Base-by-base conservation (phyloP, 2,797 vertebrate genomes). In the Novumbra hubbsi region DNA sequence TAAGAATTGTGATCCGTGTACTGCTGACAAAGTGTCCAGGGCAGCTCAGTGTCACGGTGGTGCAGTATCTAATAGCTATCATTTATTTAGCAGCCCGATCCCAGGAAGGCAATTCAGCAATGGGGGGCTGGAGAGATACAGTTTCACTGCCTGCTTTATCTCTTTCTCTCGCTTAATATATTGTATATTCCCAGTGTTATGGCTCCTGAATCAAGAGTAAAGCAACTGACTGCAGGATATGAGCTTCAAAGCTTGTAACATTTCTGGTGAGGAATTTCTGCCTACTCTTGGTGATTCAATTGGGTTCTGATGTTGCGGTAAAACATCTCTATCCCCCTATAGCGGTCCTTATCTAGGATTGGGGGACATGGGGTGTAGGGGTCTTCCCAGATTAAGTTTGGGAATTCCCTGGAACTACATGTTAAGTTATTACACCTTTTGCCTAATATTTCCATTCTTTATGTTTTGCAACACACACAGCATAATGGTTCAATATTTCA, bases 41-140 rank as follows among this genome's bases (percentile, higher is more conserved):
- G 32, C 19, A 66, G 21, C 62, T 57, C 34, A 21, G 52, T 7
- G 14, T 67, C 21, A 50, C 19, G 41, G 55, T 68, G 57, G 45
- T 41, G 14, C 27, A 67, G 70, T 60, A 66, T 80, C 76, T 57
- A 65, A 72, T 78, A 16, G 21, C 68, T 67, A 82, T 84, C 32
- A 82, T 78, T 80, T 75, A 82, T 82, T 84, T 50, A 83, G 55
- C 74, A 78, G n/a, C 21, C 21, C 24, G 72, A 38, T 52, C 70
- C 48, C 73, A 66, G 52, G 76, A 52, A 60, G 57, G 67, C 68
- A 68, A 16, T 32, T n/a, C 15, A 41, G 73, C 16, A 41, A 63
- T 17, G 17, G 52, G 55, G 24, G 34, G 24, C 55, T 49, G 34
- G 28, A 74, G 69, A 32, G 67, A 28, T 69, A 45, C 34, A 38